A percentile compares a stretch with the other conserved stretches of the same genome.
phyloP scores from a whole-genome alignment of 1,140 invertebrate species.

The Tigriopus japonicus region DNA sequence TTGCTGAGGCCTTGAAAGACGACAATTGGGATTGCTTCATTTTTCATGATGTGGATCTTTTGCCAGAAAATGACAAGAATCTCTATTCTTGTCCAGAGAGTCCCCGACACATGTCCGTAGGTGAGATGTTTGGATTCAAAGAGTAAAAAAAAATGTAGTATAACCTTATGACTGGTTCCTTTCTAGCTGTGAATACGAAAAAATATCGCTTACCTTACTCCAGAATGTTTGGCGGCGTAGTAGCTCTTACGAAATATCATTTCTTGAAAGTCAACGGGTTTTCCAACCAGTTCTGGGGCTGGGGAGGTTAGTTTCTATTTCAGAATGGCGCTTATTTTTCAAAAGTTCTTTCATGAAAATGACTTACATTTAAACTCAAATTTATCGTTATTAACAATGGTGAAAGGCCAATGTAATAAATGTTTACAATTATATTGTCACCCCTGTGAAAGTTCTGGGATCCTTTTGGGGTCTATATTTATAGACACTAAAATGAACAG shows the following conservation, averaged over 20 bases:
- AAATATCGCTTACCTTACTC: constrained; percentile 15
- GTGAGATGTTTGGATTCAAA: constrained; percentile 18
- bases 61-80: constrained; percentile 80
- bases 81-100: constrained; percentile 68
- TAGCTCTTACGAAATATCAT: not conserved
- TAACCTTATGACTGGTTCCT: constrained; percentile 23
- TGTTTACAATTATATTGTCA: no score
- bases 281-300: constrained; percentile 79
- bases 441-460: no score
- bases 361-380: no score
- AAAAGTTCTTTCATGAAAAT: no score
- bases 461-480: no score
- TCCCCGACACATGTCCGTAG: constrained; percentile 75
- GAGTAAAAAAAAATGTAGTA: no score
- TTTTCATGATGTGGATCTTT: constrained; percentile 85
- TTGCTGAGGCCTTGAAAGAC: constrained; percentile 54
- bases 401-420: no score
- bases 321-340: no score
- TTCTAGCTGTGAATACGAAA: constrained; percentile 41
- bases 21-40: constrained; percentile 61
- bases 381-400: no score
- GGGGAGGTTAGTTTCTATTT: constrained; percentile 64
- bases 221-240: constrained; percentile 21
- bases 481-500: no score
- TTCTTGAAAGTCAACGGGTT: constrained; percentile 55